A percentile compares a stretch with the other conserved stretches of the same genome.
Conservation (phyloP, 2,113 vertebrate species). For the Vulpes lagopus region DNA sequence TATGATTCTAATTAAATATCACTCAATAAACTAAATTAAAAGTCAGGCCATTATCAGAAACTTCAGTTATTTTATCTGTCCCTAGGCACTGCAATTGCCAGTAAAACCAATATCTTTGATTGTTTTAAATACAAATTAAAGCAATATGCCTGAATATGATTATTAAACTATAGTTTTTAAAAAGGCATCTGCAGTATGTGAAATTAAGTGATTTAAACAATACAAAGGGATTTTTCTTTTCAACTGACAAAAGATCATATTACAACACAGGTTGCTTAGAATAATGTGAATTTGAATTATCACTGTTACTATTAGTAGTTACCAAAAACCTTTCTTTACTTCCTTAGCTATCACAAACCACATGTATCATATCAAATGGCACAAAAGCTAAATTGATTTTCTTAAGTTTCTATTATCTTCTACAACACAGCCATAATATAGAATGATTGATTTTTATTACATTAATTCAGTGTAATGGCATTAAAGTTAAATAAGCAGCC, state of each 20-base stretch:
- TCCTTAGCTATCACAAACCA: not conserved
- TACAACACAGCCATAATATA: constrained; percentile 41
- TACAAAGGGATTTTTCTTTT: not conserved
- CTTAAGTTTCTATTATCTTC: constrained; percentile 41
- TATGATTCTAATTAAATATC: constrained; percentile 12
- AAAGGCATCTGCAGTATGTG: not conserved
- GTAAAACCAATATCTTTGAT: not conserved
- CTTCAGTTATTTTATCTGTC: constrained; percentile 38
- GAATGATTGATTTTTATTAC: constrained; percentile 61
- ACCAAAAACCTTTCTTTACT: not conserved
- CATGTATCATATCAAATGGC: not conserved
- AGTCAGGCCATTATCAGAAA: not conserved
- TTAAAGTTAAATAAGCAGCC: constrained; percentile 62
- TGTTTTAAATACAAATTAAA: constrained; percentile 47
- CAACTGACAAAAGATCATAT: not conserved
- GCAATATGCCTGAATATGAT: not conserved
- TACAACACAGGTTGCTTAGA: not conserved
- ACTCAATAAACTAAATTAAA: constrained; percentile 50
- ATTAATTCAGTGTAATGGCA: constrained; percentile 60
- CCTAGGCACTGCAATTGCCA: not conserved
- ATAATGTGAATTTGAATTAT: not conserved
- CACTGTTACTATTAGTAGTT: not conserved
- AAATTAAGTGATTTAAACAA: not conserved
- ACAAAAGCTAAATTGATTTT: constrained; percentile 66
- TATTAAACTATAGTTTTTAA: not conserved